Evolutionary conservation across 2,113 vertebrate species (phyloP), one percentile per base, ranked within the genome.

Genomic region (Oostethus manadensis): DNA sequence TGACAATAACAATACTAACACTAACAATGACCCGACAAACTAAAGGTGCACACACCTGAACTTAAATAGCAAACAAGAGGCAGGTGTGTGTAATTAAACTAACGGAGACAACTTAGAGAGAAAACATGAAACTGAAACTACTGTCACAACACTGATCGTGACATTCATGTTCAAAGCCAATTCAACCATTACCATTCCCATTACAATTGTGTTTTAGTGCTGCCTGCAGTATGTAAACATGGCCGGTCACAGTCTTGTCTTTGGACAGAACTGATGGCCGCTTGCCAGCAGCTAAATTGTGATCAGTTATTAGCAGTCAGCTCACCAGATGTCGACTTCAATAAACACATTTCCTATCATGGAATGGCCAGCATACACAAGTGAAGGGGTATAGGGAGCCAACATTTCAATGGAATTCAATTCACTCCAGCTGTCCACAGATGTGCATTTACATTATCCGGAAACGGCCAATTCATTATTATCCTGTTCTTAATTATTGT

Each of bases 301-400:
- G 68, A 73, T 80, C 70, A 79, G 67, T 79, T 79, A 74, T 82
- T 75, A 65, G 58, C 20, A 76, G 77, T 80, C 78, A 86, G 68
- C 68, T 53, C 63, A 74, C 72, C 88, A 90, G 83, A 86, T 90
- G 87, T 80, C 54, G 22, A 67, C 77, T 76, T 77, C 59, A 60
- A 74, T 83, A 62, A 66, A 70, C 72, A 72, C 45, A 75, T 54
- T 74, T 76, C 58, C 56, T 79, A 74, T 72, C 71, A 79, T 58
- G 50, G 60, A 56, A 53, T 63, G 66, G 33, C 51, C 64, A 64
- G 60, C 73, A 49, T 59, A 70, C 71, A 74, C 51, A 55, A 61
- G 63, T 60, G 54, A 72, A 58, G 50, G 49, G 61, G 38, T 42
- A 13, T 60, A 60, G 20, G 64, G 61, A 70, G 65, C 78, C 79